Percentiles rank a stretch among this genome's conserved stretches.
phyloP scores from a whole-genome alignment of 2,888 invertebrate species.

The Tachina lurida region DNA sequence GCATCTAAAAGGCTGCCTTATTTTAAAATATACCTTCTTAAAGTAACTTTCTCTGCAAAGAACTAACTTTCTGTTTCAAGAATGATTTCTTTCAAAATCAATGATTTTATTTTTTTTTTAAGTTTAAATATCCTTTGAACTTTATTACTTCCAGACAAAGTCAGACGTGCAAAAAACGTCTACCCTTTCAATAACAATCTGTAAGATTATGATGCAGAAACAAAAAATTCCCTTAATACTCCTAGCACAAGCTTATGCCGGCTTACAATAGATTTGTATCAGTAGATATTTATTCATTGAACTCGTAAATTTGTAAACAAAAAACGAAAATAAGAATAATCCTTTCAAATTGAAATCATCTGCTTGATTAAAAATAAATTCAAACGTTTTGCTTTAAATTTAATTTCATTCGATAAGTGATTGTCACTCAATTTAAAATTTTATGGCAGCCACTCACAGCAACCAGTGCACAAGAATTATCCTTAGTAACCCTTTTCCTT shows the following conservation, averaged over 20 bases:
- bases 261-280: constrained; percentile 10
- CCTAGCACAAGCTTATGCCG: not conserved
- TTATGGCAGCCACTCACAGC: constrained; percentile 38
- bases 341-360: constrained; percentile 14
- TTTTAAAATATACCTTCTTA: not conserved
- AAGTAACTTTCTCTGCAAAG: not conserved
- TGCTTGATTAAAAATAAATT: constrained; percentile 29
- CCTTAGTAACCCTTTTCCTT: constrained; percentile 39
- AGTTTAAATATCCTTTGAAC: too few species aligned
- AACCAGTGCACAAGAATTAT: constrained; percentile 31
- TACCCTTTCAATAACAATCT: not conserved
- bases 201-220: not conserved
- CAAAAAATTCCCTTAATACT: constrained; percentile 1
- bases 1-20: not conserved
- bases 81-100: too few species aligned
- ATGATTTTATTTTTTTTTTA: too few species aligned
- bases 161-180: not conserved
- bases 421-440: constrained; percentile 64
- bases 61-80: not conserved
- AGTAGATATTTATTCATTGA: not conserved
- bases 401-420: constrained; percentile 51
- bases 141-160: not conserved
- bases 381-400: constrained; percentile 45
- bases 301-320: constrained; percentile 2
- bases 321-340: not conserved